Conservation (phyloP, 2,113 vertebrate species). For the Sander lucioperca region DNA sequence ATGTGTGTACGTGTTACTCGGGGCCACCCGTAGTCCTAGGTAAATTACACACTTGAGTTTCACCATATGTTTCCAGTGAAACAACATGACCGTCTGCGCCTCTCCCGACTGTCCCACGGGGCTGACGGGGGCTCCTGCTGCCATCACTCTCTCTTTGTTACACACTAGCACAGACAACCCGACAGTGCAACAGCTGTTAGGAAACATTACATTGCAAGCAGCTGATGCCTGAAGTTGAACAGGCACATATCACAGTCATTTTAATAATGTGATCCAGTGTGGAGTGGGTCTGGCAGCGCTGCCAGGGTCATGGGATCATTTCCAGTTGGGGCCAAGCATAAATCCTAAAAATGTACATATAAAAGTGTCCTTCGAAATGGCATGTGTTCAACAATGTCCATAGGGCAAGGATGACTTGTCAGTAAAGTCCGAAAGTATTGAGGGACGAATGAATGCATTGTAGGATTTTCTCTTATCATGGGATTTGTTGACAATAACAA, state of each 20-base stretch:
- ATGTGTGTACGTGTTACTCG: constrained; percentile 15
- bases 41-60: constrained; percentile 82
- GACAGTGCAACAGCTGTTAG: constrained; percentile 75
- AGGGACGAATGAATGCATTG: not conserved
- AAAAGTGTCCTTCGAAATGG: constrained; percentile 37
- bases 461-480: not conserved
- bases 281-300: constrained; percentile 24
- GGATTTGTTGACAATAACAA: not conserved
- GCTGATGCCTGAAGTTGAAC: constrained; percentile 70
- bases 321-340: constrained; percentile 44
- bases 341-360: constrained; percentile 35
- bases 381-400: not conserved
- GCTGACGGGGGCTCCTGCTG: constrained; percentile 67
- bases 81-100: constrained; percentile 76
- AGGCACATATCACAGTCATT: constrained; percentile 61
- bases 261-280: constrained; percentile 56
- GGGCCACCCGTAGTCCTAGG: constrained; percentile 78
- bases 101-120: constrained; percentile 67
- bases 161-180: constrained; percentile 34
- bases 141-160: constrained; percentile 71
- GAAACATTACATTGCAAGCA: constrained; percentile 70
- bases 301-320: constrained; percentile 47
- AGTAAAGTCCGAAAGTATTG: not conserved
- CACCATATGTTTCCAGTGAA: constrained; percentile 78
- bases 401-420: not conserved